Conservation (phyloP, 2,888 invertebrate genomes). For the Arrhopalites spinosus region DNA sequence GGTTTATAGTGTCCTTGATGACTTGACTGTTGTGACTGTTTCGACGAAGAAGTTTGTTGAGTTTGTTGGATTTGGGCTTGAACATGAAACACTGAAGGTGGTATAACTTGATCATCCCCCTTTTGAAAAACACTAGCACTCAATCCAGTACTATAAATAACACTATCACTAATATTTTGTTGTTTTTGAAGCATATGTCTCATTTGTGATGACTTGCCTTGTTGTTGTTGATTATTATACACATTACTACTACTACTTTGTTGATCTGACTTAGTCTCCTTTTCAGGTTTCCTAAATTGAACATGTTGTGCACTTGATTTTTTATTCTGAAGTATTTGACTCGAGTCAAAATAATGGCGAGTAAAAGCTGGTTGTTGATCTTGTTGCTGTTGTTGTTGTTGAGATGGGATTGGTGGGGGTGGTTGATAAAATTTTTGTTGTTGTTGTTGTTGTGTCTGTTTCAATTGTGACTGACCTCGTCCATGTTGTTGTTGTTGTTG, state of each 20-base stretch:
- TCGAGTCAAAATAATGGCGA: slow-evolving; percentile 54
- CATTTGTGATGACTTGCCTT: slow-evolving; percentile 23
- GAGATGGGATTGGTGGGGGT: background rate
- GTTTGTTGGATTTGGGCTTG: slow-evolving; percentile 11
- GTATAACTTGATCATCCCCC: background rate
- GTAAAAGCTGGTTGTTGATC: slow-evolving; percentile 51
- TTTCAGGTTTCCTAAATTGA: slow-evolving; percentile 28
- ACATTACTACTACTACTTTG: background rate
- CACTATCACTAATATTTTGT: slow-evolving; percentile 1
- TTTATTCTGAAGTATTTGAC: slow-evolving; percentile 46
- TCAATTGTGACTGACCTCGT: background rate
- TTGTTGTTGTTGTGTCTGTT: background rate
- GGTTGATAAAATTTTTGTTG: background rate
- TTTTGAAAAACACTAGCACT: no score
- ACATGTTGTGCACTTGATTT: slow-evolving; percentile 21
- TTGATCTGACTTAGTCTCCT: slow-evolving; percentile 20
- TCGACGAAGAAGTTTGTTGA: no score
- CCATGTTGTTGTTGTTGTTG: background rate
- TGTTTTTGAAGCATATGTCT: slow-evolving; percentile 7
- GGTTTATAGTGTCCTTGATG: no score
- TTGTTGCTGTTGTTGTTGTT: slow-evolving; percentile 7
- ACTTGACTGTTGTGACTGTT: background rate
- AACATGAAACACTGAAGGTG: slow-evolving; percentile 5
- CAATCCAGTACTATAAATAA: no score
- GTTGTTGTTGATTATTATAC: slow-evolving; percentile 25